Evolutionary conservation across 2,888 invertebrate species (phyloP).

Genomic region (Chymomyza caudatula): DNA sequence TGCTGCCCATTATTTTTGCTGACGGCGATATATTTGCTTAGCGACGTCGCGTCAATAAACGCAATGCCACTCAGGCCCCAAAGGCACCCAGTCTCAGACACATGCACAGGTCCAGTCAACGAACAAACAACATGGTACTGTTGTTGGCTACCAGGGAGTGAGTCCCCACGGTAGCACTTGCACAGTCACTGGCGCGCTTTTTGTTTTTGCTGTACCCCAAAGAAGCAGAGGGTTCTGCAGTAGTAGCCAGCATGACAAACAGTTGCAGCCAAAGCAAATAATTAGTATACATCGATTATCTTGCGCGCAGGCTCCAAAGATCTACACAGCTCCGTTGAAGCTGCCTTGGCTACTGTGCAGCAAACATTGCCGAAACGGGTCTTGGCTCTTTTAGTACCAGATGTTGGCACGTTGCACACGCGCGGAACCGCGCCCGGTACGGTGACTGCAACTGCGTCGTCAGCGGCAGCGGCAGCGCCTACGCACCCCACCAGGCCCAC

Average conservation of each 20-base stretch:
- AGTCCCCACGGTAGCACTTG: slow-evolving; percentile 11
- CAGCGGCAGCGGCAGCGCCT: slow-evolving; percentile 50
- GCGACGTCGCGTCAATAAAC: slow-evolving; percentile 29
- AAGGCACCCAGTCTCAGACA: slow-evolving; percentile 2
- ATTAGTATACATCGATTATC: slow-evolving; percentile 72
- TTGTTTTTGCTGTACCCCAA: slow-evolving; percentile 67
- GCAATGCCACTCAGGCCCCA: slow-evolving; percentile 24
- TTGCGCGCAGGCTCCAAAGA: slow-evolving; percentile 47
- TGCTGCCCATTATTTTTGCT: slow-evolving; percentile 67
- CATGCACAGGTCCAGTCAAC: too few relatives aligned
- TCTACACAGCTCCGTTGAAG: not conserved
- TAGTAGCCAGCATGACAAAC: slow-evolving; percentile 63
- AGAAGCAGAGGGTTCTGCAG: not conserved
- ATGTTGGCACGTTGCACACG: slow-evolving; percentile 67
- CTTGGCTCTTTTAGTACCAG: slow-evolving; percentile 41
- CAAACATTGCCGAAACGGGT: slow-evolving; percentile 37
- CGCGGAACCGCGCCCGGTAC: slow-evolving; percentile 36
- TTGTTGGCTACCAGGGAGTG: not conserved
- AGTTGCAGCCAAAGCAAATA: slow-evolving; percentile 72
- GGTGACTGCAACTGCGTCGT: slow-evolving; percentile 3
- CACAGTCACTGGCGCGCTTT: slow-evolving; percentile 51
- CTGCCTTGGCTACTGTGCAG: slow-evolving; percentile 14
- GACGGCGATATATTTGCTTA: slow-evolving; percentile 47
- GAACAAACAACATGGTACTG: not conserved
- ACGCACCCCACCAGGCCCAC: slow-evolving; percentile 53